Percentiles rank a stretch among this genome's conserved stretches.
Conservation (phyloP, 2,113 vertebrate genomes). For the Heterotis niloticus region DNA sequence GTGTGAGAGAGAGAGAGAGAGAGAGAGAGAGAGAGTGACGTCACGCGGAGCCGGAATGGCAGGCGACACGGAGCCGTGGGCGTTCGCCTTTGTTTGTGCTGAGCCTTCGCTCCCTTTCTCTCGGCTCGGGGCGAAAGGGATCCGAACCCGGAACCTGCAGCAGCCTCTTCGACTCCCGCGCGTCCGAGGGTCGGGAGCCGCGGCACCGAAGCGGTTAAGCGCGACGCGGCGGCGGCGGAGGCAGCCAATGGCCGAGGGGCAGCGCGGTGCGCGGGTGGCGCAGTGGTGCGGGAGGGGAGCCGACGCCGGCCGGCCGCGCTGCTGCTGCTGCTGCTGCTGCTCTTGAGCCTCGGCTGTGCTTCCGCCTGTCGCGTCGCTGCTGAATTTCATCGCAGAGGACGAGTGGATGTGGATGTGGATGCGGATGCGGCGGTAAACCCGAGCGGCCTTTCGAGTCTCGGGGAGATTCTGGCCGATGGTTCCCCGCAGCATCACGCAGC, state of each 20-base stretch:
- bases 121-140: too few relatives aligned
- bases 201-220: slow-evolving; percentile 53
- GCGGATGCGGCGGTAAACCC: background rate
- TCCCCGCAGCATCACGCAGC: slow-evolving; percentile 14
- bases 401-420: background rate
- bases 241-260: slow-evolving; percentile 37
- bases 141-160: too few relatives aligned
- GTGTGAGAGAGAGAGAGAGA: too few relatives aligned
- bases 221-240: slow-evolving; percentile 32
- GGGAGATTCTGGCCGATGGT: background rate
- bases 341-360: background rate
- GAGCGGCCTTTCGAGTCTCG: background rate
- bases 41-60: too few relatives aligned
- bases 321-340: background rate
- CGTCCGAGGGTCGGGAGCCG: too few relatives aligned
- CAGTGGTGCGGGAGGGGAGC: slow-evolving; percentile 50
- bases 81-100: too few relatives aligned
- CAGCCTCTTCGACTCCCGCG: too few relatives aligned
- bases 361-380: background rate
- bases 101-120: too few relatives aligned
- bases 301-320: slow-evolving; percentile 31
- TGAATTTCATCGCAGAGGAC: background rate
- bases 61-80: too few relatives aligned
- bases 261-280: slow-evolving; percentile 58
- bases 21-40: too few relatives aligned